phyloP scores from a whole-genome alignment of 1,140 invertebrate species.

The Alviniconcha marisindica region DNA sequence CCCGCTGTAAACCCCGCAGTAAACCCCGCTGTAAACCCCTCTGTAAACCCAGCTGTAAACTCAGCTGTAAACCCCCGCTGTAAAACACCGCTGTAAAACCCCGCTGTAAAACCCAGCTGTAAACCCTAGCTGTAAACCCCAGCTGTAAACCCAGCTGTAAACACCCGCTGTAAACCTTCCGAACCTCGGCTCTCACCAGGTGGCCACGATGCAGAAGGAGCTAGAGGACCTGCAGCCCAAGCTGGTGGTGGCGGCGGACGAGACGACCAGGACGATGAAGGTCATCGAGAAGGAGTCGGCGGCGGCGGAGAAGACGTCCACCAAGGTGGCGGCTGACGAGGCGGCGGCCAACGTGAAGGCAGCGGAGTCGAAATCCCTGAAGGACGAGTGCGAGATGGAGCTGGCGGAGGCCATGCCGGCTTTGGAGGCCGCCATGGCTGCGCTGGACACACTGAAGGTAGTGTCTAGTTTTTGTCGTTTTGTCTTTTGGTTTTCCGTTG shows the following conservation, averaged over 20 bases:
- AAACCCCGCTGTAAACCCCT: no score
- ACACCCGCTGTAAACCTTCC: no score
- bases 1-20: no score
- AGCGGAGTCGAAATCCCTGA: slow-evolving; percentile 83
- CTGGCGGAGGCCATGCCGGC: slow-evolving; percentile 76
- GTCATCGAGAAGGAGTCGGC: slow-evolving; percentile 80
- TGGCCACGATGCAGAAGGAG: slow-evolving; percentile 82
- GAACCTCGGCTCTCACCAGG: slow-evolving; percentile 71
- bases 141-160: no score
- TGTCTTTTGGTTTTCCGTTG: no score
- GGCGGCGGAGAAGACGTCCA: slow-evolving; percentile 71
- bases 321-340: slow-evolving; percentile 74
- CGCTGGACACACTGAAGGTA: slow-evolving; percentile 75
- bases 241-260: slow-evolving; percentile 70
- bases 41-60: no score
- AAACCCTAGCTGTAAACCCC: no score
- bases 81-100: no score
- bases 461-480: not conserved
- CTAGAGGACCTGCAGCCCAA: slow-evolving; percentile 75
- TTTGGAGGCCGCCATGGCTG: slow-evolving; percentile 75
- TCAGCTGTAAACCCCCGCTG: no score
- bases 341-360: slow-evolving; percentile 76
- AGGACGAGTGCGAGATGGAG: slow-evolving; percentile 79
- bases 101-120: no score
- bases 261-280: slow-evolving; percentile 86